Evolutionary conservation across 2,113 vertebrate genomes (phyloP).

Genomic region (Hyperopisus bebe): DNA sequence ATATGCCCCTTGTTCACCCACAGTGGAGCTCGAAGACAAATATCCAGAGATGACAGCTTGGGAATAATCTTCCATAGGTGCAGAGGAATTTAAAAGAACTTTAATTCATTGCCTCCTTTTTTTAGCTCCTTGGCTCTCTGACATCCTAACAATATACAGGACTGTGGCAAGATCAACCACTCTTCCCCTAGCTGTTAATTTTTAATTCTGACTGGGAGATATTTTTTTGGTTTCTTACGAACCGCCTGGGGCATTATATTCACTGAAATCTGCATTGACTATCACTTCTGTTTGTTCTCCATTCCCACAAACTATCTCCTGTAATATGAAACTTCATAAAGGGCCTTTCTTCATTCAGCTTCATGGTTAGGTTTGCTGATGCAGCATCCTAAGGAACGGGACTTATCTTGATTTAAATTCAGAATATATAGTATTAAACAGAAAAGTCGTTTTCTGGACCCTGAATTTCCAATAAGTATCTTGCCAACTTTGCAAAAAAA

Average conservation of each 20-base stretch:
- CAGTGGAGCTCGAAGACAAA: not conserved
- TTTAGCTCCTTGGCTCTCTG: not conserved
- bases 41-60: not conserved
- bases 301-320: not conserved
- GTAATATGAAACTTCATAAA: not conserved
- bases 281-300: not conserved
- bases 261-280: not conserved
- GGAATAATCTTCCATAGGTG: not conserved
- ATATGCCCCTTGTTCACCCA: not conserved
- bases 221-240: not conserved
- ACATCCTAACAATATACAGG: not conserved
- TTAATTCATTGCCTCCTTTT: not conserved
- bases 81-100: not conserved
- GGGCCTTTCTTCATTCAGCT: not conserved
- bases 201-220: not conserved
- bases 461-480: not conserved
- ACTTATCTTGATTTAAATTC: not conserved
- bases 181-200: not conserved
- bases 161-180: not conserved
- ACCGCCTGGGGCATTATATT: not conserved
- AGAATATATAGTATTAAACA: not conserved
- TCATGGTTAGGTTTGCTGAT: not conserved
- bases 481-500: not conserved
- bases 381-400: not conserved
- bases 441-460: not conserved